phyloP scores from a whole-genome alignment of 2,888 invertebrate species.

The Dorcus hopei region DNA sequence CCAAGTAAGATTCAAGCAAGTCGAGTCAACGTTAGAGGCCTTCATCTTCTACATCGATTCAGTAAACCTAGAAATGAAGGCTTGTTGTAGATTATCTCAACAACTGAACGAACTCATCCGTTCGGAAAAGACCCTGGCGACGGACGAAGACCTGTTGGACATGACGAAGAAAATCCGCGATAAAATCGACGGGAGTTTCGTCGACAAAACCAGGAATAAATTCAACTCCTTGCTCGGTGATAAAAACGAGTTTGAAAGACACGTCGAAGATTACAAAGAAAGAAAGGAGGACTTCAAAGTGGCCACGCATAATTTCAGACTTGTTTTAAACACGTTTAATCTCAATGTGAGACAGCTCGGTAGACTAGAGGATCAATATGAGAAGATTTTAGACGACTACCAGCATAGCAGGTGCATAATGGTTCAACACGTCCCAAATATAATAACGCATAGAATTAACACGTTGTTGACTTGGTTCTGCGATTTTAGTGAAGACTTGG shows the following conservation, averaged over 20 bases:
- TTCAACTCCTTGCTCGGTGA: slow-evolving; percentile 5
- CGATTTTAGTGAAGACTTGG: slow-evolving; percentile 26
- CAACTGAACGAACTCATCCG: slow-evolving; percentile 21
- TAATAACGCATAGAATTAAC: slow-evolving; percentile 27
- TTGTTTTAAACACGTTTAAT: slow-evolving; percentile 41
- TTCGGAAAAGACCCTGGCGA: slow-evolving; percentile 18
- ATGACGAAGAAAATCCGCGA: slow-evolving; percentile 21
- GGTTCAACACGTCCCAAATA: slow-evolving; percentile 34
- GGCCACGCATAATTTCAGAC: slow-evolving; percentile 42
- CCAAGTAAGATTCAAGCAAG: slow-evolving; percentile 16
- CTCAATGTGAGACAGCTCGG: slow-evolving; percentile 35
- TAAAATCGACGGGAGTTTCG: slow-evolving; percentile 4
- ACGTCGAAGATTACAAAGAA: slow-evolving; percentile 23
- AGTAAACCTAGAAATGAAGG: slow-evolving; percentile 20
- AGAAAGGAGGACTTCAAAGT: slow-evolving; percentile 35
- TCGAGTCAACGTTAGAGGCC: slow-evolving; percentile 18
- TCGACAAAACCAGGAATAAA: slow-evolving; percentile 9
- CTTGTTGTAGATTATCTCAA: slow-evolving; percentile 23
- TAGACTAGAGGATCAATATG: slow-evolving; percentile 40
- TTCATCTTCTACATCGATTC: slow-evolving; percentile 19
- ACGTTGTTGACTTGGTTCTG: slow-evolving; percentile 26
- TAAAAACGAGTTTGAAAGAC: slow-evolving; percentile 8
- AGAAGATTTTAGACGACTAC: slow-evolving; percentile 34
- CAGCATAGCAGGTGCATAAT: slow-evolving; percentile 38
- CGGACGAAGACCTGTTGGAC: slow-evolving; percentile 18